Conservation (phyloP, 1,140 invertebrate genomes). For the Melipona quadrifasciata region DNA sequence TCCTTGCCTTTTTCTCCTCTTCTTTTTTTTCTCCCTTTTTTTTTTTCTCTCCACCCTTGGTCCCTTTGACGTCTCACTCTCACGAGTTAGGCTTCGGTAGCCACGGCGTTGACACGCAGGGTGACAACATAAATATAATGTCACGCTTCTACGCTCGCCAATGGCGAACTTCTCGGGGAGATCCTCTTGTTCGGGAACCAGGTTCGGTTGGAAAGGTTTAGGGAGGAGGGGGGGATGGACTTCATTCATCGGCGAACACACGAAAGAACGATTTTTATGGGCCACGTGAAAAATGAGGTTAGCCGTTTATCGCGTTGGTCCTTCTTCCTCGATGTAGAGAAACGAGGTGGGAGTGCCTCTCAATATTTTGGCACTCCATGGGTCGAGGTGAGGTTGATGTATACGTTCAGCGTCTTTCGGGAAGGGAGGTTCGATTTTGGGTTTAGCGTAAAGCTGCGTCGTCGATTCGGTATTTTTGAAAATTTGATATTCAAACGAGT, state of each 20-base stretch:
- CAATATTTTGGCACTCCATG: conserved; percentile 79
- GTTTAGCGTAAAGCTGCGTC: too few relatives aligned
- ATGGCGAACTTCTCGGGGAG: conserved; percentile 56
- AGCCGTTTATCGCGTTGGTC: conserved; percentile 58
- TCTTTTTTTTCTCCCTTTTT: conserved; percentile 35
- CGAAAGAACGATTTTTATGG: conserved; percentile 70
- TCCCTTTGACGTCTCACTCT: conserved; percentile 54
- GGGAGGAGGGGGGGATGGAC: neutral
- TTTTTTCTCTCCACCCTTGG: conserved; percentile 15
- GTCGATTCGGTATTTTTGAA: too few relatives aligned
- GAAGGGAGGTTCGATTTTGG: neutral
- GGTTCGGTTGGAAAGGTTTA: conserved; percentile 40
- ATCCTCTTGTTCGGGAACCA: conserved; percentile 18
- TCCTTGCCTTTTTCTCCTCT: neutral
- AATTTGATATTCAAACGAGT: too few relatives aligned
- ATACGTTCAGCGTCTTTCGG: neutral
- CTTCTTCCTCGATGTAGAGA: conserved; percentile 27
- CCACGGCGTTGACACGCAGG: conserved; percentile 74
- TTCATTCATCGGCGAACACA: conserved; percentile 64
- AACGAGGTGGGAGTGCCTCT: conserved; percentile 44
- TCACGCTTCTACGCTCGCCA: conserved; percentile 79
- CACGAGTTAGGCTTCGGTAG: conserved; percentile 53
- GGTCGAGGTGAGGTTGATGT: conserved; percentile 8
- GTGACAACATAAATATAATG: conserved; percentile 82
- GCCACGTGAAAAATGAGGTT: conserved; percentile 78